These are phyloP conservation scores for Drosophila dunni DNA, from an alignment of 1,140 invertebrate species.

Conservation along the genomic window DNA sequence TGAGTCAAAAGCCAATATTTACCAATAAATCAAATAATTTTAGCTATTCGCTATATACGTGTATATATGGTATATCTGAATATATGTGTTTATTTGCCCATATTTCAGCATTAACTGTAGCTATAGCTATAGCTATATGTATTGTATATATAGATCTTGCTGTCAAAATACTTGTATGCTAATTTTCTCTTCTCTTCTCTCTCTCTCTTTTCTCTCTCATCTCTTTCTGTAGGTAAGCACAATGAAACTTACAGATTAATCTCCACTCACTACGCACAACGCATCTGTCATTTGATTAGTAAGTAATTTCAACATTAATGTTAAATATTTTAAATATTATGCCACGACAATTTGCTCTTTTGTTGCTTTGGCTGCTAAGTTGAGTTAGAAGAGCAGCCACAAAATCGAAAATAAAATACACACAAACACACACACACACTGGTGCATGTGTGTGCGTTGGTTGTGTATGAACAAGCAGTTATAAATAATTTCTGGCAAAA, in stretches of 20 bases:
- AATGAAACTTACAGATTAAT: slow-evolving; percentile 18
- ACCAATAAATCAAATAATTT: slow-evolving; percentile 46
- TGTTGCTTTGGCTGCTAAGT: slow-evolving; percentile 38
- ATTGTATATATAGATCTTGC: slow-evolving; percentile 3
- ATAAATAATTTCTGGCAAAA: slow-evolving; percentile 85
- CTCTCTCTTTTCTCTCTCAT: slow-evolving; percentile 21
- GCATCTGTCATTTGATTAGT: slow-evolving; percentile 25
- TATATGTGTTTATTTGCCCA: slow-evolving; percentile 22
- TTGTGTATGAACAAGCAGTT: slow-evolving; percentile 78
- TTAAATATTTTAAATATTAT: slow-evolving; percentile 1
- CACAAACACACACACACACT: slow-evolving; percentile 11
- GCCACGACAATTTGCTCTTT: slow-evolving; percentile 30
- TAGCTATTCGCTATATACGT: slow-evolving; percentile 15
- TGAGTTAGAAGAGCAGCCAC: slow-evolving; percentile 41
- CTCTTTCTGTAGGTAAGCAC: slow-evolving; percentile 59
- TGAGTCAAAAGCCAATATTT: slow-evolving; percentile 38
- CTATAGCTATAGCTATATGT: neutral
- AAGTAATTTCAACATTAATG: slow-evolving; percentile 41
- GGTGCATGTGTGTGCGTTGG: slow-evolving; percentile 19
- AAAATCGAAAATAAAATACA: slow-evolving; percentile 60
- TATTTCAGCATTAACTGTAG: slow-evolving; percentile 21
- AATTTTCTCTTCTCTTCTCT: slow-evolving; percentile 12
- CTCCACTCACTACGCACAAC: slow-evolving; percentile 4
- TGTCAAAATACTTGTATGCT: slow-evolving; percentile 4
- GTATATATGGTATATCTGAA: neutral